Base-by-base conservation (phyloP, 1,140 invertebrate genomes). In the Drosophila elegans region DNA sequence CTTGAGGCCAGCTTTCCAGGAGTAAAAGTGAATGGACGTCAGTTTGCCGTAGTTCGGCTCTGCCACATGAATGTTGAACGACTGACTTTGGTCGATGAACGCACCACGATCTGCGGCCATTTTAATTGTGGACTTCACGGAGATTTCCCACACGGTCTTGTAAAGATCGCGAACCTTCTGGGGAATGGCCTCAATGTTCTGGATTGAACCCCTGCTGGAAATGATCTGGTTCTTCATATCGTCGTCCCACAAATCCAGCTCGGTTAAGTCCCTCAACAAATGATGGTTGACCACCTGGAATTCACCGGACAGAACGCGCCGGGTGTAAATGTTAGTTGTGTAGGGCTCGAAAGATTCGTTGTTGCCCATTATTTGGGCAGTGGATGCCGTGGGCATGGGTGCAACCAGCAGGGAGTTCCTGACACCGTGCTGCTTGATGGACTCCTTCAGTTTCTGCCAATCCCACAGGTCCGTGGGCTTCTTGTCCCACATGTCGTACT, bases 261-360 rank as follows among this genome's bases (percentile, higher is more conserved):
- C 97, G 1, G 97, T 98, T 52, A 99, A 93, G 94, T 99, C 99
- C 88, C 96, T 96, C 5, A 99, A 91, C 38, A 99, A 93, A 94
- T 99, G 98, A 80, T 98, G 98, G 93, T 99, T 99, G 0, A 99
- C 98, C 68, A 99, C 95, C 94, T 98, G 95, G 82, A 96, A 95
- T 92, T 96, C 95, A 9, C 98, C 98, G 39, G 98, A 98, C 9
- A 99, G 93, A 1, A 99, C 98, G 51, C 99, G 94, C 74, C 99
- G 94, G 25, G 96, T 96, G 90, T 99, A 99, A 75, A 99, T 97
- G 91, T 99, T 99, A 13, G 97, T 98, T 0, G 98, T 99, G 91
- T 99, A 99, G 0, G 99, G 97, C 93, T 99, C 99, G 90, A 99
- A 97, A 0, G 98, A 98, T 93, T 99, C 98, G 93, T 99, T 99